phyloP scores from a whole-genome alignment of 2,888 invertebrate species.

The Harpagoxenus sublaevis region DNA sequence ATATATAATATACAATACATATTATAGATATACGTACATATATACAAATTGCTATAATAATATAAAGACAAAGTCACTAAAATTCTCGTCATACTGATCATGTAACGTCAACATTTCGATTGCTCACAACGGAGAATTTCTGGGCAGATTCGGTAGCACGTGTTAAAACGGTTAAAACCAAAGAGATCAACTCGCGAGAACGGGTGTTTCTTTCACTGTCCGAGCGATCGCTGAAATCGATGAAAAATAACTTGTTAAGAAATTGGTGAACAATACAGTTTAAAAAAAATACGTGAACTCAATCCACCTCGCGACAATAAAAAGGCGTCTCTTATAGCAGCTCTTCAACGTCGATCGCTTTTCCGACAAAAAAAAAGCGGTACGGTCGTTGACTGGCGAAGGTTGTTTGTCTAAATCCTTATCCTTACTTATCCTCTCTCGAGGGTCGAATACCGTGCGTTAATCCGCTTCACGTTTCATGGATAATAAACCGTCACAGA shows the following conservation, averaged over 20 bases:
- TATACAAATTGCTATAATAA: background rate
- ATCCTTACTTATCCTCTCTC: background rate
- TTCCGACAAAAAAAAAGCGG: background rate
- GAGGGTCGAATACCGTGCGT: background rate
- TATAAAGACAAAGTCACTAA: background rate
- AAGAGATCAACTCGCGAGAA: background rate
- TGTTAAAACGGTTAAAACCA: background rate
- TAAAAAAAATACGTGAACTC: background rate
- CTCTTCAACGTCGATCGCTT: background rate
- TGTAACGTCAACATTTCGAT: background rate
- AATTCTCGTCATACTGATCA: background rate
- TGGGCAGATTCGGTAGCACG: background rate
- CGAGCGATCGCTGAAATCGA: background rate
- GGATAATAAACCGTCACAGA: background rate
- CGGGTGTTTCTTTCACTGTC: background rate
- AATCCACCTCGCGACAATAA: background rate
- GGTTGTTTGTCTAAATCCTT: background rate
- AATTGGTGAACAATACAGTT: background rate
- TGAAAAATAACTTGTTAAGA: background rate
- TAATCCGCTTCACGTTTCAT: background rate
- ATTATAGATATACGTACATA: background rate
- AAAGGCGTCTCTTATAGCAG: too few species aligned
- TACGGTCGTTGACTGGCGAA: background rate
- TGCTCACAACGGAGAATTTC: background rate
- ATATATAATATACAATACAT: too few species aligned